Percentiles rank a stretch among this genome's conserved stretches.
These are phyloP conservation scores for Drosophila nigritarsus DNA, from an alignment of 2,888 invertebrate genomes.

Conservation along the genomic window DNA sequence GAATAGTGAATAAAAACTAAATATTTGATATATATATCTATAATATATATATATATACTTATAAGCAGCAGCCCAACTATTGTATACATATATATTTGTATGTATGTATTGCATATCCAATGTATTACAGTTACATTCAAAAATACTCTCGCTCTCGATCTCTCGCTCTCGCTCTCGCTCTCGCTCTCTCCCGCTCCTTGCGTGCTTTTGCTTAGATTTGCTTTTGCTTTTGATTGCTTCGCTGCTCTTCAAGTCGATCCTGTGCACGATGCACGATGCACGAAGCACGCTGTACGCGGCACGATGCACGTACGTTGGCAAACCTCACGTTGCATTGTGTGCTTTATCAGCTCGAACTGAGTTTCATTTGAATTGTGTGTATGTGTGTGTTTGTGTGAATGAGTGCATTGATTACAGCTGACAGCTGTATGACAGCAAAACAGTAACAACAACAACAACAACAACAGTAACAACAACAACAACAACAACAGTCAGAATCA, in stretches of 20 bases:
- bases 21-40: background rate
- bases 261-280: slow-evolving; percentile 8
- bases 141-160: slow-evolving; percentile 7
- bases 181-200: background rate
- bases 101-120: background rate
- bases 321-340: slow-evolving; percentile 37
- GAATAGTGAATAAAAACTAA: background rate
- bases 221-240: slow-evolving; percentile 12
- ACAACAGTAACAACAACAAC: slow-evolving; percentile 24
- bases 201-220: background rate
- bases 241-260: slow-evolving; percentile 24
- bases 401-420: slow-evolving; percentile 53
- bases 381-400: slow-evolving; percentile 3
- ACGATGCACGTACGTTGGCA: slow-evolving; percentile 20
- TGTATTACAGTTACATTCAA: slow-evolving; percentile 34
- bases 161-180: background rate
- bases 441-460: slow-evolving; percentile 21
- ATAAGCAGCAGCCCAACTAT: background rate
- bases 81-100: background rate
- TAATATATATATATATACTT: no score
- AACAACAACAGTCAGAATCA: slow-evolving; percentile 9
- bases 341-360: slow-evolving; percentile 39
- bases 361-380: slow-evolving; percentile 31
- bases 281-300: background rate
- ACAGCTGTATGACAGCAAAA: slow-evolving; percentile 28